Conservation (phyloP, 2,797 vertebrate genomes). For the Mormyrus proboscirostris region DNA sequence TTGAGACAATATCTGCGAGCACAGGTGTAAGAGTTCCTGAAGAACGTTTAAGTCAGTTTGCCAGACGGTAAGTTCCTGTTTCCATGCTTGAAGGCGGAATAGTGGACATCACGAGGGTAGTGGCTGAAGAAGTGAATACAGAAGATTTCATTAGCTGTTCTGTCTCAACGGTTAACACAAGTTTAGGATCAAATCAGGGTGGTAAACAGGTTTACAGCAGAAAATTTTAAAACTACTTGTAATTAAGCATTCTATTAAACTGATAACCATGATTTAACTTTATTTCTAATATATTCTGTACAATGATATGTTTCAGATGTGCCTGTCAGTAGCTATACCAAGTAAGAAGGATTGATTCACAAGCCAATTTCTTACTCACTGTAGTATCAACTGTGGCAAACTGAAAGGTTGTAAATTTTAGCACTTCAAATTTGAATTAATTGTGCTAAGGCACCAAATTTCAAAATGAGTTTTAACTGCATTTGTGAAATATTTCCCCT, state of each 20-base stretch:
- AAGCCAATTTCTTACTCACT: neutral
- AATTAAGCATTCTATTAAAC: neutral
- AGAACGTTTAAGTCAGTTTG: neutral
- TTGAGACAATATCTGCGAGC: neutral
- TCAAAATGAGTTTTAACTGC: neutral
- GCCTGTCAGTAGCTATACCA: neutral
- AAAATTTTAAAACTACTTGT: neutral
- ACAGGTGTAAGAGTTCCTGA: neutral
- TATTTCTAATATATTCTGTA: neutral
- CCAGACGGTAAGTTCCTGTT: conserved; percentile 17
- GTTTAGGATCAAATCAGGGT: neutral
- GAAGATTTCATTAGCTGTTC: neutral
- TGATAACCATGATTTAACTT: neutral
- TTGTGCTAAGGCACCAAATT: neutral
- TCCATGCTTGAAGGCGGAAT: neutral
- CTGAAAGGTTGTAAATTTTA: neutral
- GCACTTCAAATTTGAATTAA: neutral
- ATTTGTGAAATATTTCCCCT: neutral
- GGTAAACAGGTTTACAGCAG: neutral
- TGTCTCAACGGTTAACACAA: neutral
- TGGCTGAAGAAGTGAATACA: neutral
- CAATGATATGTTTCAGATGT: neutral
- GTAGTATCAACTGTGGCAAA: neutral
- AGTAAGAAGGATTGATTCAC: neutral
- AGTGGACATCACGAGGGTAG: neutral